These are phyloP conservation scores for Rhinoraja longicauda DNA, from an alignment of 2,797 vertebrate genomes.

Conservation along the genomic window DNA sequence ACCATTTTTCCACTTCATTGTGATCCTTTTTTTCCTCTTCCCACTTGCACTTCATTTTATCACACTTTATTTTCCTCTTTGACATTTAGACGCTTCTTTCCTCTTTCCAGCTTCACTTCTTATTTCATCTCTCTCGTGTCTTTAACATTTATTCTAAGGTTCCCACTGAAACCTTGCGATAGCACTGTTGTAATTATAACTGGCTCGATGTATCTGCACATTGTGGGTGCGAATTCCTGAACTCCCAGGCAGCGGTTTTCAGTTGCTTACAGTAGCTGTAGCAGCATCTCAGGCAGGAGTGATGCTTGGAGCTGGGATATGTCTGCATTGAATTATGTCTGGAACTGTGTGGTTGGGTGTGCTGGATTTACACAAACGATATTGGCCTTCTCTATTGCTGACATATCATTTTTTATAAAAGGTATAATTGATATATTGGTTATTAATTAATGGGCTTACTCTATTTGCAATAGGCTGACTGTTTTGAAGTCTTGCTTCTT, in stretches of 20 bases:
- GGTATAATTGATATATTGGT: neutral
- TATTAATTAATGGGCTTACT: neutral
- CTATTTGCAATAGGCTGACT: neutral
- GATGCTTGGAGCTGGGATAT: neutral
- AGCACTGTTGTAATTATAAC: neutral
- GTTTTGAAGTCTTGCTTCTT: neutral
- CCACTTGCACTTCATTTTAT: neutral
- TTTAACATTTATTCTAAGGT: neutral
- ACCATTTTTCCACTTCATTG: neutral
- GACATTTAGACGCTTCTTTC: neutral
- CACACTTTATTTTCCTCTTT: neutral
- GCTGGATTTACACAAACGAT: neutral
- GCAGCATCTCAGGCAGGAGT: neutral
- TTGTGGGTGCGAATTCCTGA: slow-evolving; percentile 9
- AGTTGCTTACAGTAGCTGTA: neutral
- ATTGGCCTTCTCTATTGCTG: neutral
- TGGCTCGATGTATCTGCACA: neutral
- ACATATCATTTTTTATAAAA: neutral
- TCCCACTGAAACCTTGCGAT: neutral
- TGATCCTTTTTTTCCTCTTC: too few relatives aligned
- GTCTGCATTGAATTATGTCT: neutral
- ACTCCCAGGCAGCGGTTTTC: neutral
- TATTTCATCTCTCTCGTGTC: neutral
- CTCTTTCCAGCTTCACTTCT: neutral
- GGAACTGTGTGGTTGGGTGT: neutral